These are phyloP conservation scores for Calameuta filiformis DNA, from an alignment of 2,888 invertebrate genomes.

Conservation along the genomic window DNA sequence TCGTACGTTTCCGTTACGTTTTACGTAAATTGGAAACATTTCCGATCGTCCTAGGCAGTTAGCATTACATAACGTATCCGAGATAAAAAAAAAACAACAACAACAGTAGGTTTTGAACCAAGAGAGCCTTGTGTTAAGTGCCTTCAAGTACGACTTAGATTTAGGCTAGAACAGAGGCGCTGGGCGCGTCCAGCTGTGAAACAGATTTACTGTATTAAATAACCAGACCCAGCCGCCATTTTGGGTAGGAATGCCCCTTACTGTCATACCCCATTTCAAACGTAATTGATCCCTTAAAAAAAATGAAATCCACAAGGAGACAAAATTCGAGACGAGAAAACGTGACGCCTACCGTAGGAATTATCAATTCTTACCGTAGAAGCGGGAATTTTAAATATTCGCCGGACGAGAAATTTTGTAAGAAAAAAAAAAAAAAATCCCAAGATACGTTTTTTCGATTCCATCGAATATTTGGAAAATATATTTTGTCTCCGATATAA, in stretches of 20 bases:
- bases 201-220: slow-evolving; percentile 58
- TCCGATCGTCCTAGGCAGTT: slow-evolving; percentile 1
- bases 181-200: slow-evolving; percentile 61
- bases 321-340: neutral
- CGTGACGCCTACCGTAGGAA: neutral
- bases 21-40: neutral
- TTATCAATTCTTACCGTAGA: neutral
- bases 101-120: slow-evolving; percentile 55
- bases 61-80: slow-evolving; percentile 8
- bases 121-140: slow-evolving; percentile 66
- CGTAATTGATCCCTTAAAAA: neutral
- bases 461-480: neutral
- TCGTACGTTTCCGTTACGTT: slow-evolving; percentile 16
- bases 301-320: neutral
- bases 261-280: neutral
- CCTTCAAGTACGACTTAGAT: slow-evolving; percentile 65
- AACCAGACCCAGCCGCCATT: neutral
- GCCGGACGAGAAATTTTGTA: neutral
- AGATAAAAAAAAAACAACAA: neutral
- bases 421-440: neutral
- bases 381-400: neutral
- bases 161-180: slow-evolving; percentile 63
- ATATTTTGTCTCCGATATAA: neutral
- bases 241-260: neutral
- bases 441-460: neutral